These are phyloP conservation scores for Junonia oenone DNA, from an alignment of 2,888 invertebrate species.

Conservation along the genomic window DNA sequence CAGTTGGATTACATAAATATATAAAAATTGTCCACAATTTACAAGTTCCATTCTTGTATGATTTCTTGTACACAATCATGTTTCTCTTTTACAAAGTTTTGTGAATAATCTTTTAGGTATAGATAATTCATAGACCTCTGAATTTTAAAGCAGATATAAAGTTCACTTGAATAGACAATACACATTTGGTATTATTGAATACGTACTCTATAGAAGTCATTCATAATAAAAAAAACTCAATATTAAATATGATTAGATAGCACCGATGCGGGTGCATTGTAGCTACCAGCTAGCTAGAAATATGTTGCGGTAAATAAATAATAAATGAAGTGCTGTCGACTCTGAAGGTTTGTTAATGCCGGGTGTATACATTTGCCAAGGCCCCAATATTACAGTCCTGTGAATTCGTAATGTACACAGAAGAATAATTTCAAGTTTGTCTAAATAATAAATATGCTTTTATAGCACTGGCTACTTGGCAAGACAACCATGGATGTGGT, in stretches of 20 bases:
- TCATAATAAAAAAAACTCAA: not conserved
- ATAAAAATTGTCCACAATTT: no score
- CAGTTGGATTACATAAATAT: no score
- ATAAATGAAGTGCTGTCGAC: not conserved
- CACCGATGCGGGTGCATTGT: not conserved
- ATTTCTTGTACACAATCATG: no score
- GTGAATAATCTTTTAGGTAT: no score
- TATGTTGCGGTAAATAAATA: not conserved
- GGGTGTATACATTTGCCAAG: not conserved
- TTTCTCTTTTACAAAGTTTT: no score
- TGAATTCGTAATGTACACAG: not conserved
- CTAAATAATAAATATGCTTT: not conserved
- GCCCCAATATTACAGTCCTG: not conserved
- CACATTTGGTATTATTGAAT: not conserved
- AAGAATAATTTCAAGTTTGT: not conserved
- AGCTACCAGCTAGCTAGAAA: not conserved
- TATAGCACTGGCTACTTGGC: not conserved
- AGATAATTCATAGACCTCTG: no score
- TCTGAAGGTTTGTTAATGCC: not conserved
- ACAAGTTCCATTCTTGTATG: no score
- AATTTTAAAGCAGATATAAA: no score
- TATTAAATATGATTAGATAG: not conserved
- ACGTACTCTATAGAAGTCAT: not conserved
- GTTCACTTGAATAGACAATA: not conserved
- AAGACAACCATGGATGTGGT: no score